Conservation (phyloP, 2,888 invertebrate species). For the Tillus elongatus region DNA sequence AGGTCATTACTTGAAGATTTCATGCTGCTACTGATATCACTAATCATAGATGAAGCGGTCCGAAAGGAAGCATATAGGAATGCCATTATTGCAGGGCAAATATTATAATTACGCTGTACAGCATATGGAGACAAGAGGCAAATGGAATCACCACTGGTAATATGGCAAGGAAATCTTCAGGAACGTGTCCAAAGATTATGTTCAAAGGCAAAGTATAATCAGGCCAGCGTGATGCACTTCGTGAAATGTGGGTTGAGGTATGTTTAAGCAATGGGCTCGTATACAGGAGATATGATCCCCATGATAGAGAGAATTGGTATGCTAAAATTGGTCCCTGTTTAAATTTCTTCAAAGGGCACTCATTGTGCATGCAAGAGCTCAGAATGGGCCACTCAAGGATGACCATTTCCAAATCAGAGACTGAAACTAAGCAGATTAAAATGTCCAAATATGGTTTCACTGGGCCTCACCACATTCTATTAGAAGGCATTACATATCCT, state of each 20-base stretch:
- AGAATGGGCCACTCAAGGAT: background rate
- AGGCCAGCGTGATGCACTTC: background rate
- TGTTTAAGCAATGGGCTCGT: background rate
- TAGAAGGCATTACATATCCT: slow-evolving; percentile 14
- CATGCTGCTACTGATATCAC: background rate
- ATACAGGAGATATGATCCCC: background rate
- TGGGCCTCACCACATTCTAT: slow-evolving; percentile 12
- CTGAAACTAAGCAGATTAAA: background rate
- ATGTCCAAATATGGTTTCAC: slow-evolving; percentile 11
- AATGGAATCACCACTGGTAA: background rate
- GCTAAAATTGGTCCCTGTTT: background rate
- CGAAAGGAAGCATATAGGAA: no score
- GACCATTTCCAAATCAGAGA: slow-evolving; percentile 8
- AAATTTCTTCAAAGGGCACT: background rate
- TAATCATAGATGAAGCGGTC: background rate
- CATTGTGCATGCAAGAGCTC: background rate
- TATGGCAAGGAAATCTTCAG: background rate
- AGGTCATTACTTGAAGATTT: background rate
- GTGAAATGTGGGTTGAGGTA: background rate
- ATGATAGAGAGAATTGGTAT: background rate
- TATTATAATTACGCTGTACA: background rate
- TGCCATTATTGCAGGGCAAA: no score
- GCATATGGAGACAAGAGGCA: background rate
- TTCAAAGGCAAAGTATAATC: no score
- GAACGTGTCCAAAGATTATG: background rate